Percentiles rank a stretch among this genome's conserved stretches.
Evolutionary conservation across 2,797 vertebrate species (phyloP).

Genomic region (Geotrypetes seraphini): DNA sequence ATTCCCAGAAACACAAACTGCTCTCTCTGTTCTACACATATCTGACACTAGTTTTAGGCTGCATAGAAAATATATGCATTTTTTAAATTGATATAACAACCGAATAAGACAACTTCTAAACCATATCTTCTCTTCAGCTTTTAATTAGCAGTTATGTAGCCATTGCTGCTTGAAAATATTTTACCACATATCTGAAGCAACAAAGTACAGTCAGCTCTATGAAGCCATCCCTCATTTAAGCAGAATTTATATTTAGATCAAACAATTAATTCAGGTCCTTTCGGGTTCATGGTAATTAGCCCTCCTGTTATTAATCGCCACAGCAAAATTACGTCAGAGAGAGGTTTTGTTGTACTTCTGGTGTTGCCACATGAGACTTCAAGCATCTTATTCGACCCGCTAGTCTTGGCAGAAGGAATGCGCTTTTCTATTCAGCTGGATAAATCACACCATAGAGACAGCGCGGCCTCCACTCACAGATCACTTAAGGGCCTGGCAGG

Average conservation of each 20-base stretch:
- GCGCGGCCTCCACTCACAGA: slow-evolving; percentile 23
- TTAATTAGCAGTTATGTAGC: not conserved
- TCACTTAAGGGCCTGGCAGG: slow-evolving; percentile 24
- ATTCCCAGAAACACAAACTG: too few species aligned
- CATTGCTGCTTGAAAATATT: not conserved
- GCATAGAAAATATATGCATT: too few species aligned
- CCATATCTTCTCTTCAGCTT: not conserved
- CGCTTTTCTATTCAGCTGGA: slow-evolving; percentile 25
- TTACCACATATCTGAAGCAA: not conserved
- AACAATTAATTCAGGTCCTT: slow-evolving; percentile 34
- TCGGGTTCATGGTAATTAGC: slow-evolving; percentile 36
- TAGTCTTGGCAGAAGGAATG: slow-evolving; percentile 10
- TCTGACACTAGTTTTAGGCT: not conserved
- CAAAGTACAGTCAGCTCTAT: slow-evolving; percentile 9
- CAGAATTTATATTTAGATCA: slow-evolving; percentile 33
- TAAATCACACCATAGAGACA: slow-evolving; percentile 26
- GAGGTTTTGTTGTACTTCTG: slow-evolving; percentile 10
- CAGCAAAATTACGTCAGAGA: slow-evolving; percentile 19
- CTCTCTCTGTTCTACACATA: not conserved
- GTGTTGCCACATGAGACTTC: slow-evolving; percentile 10
- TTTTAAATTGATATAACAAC: too few species aligned
- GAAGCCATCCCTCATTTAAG: slow-evolving; percentile 25
- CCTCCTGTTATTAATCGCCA: slow-evolving; percentile 26
- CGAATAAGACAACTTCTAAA: not conserved
- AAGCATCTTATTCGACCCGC: slow-evolving; percentile 21